phyloP scores from a whole-genome alignment of 2,797 vertebrate species.

The Xerus rutilus region DNA sequence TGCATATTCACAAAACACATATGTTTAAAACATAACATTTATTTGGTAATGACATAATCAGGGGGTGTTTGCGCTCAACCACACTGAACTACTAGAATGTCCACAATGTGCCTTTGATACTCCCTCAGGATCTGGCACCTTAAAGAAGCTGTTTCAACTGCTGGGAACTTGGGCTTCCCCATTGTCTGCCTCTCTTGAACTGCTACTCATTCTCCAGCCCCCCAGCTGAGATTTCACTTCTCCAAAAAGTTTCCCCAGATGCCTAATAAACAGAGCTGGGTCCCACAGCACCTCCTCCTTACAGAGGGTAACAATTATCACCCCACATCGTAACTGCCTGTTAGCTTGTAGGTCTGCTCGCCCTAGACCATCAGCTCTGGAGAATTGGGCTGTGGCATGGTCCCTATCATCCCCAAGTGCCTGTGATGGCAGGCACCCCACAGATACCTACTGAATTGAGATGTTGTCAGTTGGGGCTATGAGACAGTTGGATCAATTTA shows the following conservation, averaged over 20 bases:
- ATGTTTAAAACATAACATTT: neutral
- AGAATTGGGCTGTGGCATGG: neutral
- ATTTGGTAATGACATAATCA: neutral
- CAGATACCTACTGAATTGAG: neutral
- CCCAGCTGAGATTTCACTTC: conserved; percentile 33
- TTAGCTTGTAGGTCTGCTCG: conserved; percentile 21
- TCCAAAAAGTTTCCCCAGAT: conserved; percentile 22
- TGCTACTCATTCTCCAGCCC: neutral
- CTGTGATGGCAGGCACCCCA: neutral
- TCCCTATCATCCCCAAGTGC: neutral
- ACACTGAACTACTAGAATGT: neutral
- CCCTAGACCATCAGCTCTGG: neutral
- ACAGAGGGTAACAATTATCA: conserved; percentile 6
- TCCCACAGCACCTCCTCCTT: conserved; percentile 16
- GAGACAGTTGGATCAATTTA: neutral
- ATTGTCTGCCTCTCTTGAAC: neutral
- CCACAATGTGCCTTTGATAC: neutral
- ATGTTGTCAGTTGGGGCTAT: neutral
- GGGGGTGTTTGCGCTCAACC: neutral
- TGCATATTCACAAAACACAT: neutral
- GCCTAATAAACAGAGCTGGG: neutral
- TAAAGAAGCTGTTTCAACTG: neutral
- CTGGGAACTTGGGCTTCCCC: neutral
- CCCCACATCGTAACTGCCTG: neutral
- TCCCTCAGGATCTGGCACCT: neutral